phyloP scores from a whole-genome alignment of 2,797 vertebrate species.

The Pipistrellus nathusii region DNA sequence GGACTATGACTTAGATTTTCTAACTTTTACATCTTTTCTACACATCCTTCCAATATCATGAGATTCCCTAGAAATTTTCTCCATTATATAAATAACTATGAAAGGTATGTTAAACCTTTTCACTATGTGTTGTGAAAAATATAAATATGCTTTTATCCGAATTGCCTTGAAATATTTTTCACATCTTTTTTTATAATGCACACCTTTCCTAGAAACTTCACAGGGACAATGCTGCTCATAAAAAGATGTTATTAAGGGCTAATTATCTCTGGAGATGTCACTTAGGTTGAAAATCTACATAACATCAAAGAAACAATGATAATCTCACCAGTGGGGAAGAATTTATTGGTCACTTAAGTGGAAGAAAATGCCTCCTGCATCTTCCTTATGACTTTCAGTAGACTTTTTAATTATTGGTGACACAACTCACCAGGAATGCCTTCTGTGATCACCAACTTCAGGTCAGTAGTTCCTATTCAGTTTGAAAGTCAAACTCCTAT shows the following conservation, averaged over 20 bases:
- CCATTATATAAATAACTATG: not conserved
- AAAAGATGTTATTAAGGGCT: not conserved
- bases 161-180: not conserved
- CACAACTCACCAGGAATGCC: not conserved
- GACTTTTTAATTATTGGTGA: not conserved
- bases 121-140: not conserved
- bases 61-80: not conserved
- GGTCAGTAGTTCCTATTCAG: not conserved
- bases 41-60: not conserved
- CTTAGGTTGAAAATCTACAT: not conserved
- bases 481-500: not conserved
- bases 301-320: not conserved
- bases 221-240: not conserved
- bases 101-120: not conserved
- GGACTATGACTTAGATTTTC: not conserved
- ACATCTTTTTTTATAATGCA: not conserved
- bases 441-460: not conserved
- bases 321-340: not conserved
- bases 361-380: not conserved
- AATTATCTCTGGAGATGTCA: not conserved
- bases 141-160: not conserved
- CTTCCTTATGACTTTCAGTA: not conserved
- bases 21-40: not conserved
- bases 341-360: not conserved
- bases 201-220: not conserved